phyloP scores from a whole-genome alignment of 1,140 invertebrate species.

The Diachasma alloeum region DNA sequence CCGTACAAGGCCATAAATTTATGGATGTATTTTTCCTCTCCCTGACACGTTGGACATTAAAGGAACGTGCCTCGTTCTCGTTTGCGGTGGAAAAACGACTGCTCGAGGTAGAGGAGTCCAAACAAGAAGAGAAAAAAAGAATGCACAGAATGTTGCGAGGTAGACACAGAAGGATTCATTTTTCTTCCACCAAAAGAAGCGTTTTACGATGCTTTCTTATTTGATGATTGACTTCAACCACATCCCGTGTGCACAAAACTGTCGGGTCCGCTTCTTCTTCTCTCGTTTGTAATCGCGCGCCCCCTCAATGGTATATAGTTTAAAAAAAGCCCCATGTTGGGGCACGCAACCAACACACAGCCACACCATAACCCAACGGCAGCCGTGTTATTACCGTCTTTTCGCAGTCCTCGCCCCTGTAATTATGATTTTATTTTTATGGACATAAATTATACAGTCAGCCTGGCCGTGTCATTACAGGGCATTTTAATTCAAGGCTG shows the following conservation, averaged over 20 bases:
- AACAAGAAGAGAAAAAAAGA: neutral
- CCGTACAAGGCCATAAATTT: neutral
- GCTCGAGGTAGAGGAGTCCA: neutral
- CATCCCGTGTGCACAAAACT: neutral
- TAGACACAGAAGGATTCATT: neutral
- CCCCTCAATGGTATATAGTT: neutral
- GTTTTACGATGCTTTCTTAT: constrained; percentile 20
- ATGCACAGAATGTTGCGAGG: neutral
- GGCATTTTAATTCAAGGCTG: constrained; percentile 64
- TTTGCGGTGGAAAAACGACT: neutral
- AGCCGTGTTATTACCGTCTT: constrained; percentile 61
- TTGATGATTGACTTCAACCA: constrained; percentile 19
- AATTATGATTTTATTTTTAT: constrained; percentile 66
- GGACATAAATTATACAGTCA: constrained; percentile 62
- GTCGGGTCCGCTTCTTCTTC: neutral
- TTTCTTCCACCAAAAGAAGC: neutral
- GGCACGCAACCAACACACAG: constrained; percentile 25
- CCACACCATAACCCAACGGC: constrained; percentile 17
- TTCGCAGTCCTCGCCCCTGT: constrained; percentile 60
- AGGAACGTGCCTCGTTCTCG: neutral
- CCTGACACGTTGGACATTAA: neutral
- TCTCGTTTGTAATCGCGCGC: neutral
- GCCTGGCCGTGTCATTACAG: constrained; percentile 62
- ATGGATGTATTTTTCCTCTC: neutral
- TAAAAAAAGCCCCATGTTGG: neutral